Percentiles rank a stretch among this genome's conserved stretches.
Conservation (phyloP, 2,113 vertebrate genomes). For the Macaca nemestrina region DNA sequence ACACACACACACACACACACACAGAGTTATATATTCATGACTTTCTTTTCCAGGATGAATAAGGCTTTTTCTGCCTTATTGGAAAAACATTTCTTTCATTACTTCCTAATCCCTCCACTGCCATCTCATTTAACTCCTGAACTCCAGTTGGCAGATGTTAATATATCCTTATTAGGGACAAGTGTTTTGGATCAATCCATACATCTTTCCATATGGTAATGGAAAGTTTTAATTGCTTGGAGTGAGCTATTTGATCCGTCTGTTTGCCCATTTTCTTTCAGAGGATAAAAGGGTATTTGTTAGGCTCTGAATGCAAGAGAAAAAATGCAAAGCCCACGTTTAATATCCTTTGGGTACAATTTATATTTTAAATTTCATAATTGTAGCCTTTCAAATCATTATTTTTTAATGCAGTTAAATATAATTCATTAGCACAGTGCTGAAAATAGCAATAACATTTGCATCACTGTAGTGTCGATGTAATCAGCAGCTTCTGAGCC, state of each 20-base stretch:
- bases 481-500: constrained; percentile 39
- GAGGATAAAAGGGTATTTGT: constrained; percentile 55
- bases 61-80: constrained; percentile 14
- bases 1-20: neutral
- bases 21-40: neutral
- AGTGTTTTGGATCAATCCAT: constrained; percentile 61
- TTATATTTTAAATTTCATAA: constrained; percentile 75
- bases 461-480: neutral
- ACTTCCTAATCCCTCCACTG: neutral
- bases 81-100: neutral
- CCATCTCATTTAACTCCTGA: constrained; percentile 30
- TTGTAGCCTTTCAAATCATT: constrained; percentile 75
- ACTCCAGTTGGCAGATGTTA: constrained; percentile 51
- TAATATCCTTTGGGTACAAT: constrained; percentile 41
- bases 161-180: constrained; percentile 38
- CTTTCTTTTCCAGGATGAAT: constrained; percentile 39
- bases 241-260: constrained; percentile 20
- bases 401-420: constrained; percentile 73
- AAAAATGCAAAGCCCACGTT: constrained; percentile 50
- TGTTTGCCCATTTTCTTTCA: constrained; percentile 41
- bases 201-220: constrained; percentile 46
- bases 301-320: constrained; percentile 28
- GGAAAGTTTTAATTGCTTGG: constrained; percentile 57
- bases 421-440: constrained; percentile 60
- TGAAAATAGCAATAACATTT: constrained; percentile 68